Evolutionary conservation across 1,140 invertebrate genomes (phyloP), one percentile per base, ranked within the genome.

Genomic region (Euura lappo): DNA sequence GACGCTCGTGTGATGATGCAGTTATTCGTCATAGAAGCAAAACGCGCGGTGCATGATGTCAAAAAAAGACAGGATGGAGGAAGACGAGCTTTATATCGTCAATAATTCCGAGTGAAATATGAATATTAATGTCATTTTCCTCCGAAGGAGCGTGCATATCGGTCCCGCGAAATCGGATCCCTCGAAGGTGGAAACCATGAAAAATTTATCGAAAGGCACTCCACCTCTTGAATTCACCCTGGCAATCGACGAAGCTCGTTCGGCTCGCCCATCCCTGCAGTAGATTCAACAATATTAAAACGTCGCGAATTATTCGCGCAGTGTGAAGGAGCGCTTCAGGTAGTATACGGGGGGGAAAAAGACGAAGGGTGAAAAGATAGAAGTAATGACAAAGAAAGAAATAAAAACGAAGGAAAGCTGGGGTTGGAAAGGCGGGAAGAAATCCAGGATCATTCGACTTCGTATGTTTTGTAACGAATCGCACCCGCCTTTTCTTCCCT

Each of bases 191-290:
- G 4, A n/a, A 60, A 60, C 51, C 51, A 6, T 60, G 51, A 60
- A 60, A 60, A 60, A 60, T 60, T 60, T 60, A 60, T 4, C 51
- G 51, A 60, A 60, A 60, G 28, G 13, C 51, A n/a, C 51, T 60
- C 51, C 51, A 6, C 51, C 51, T 60, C 10, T 60, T 60, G 13
- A 60, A 60, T 60, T 60, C 51, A 60, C 51, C 51, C 51, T 60
- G 51, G 51, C 51, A 60, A 60, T 60, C 51, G 51, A 60, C 51
- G 51, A n/a, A 60, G 51, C 51, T 11, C 51, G 51, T 60, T 60
- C 8, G 8, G 8, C 13, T 60, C 51, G 51, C 51, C 51, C 13
- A 1, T n/a, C 51, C 13, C 10, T n/a, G 3, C 6, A 60, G 8
- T 60, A 60, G 8, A 8, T 8, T n/a, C 51, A 60, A 60, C 51